A percentile compares a stretch with the other conserved stretches of the same genome.
Evolutionary conservation across 2,797 vertebrate genomes (phyloP).

Genomic region (Poeciliopsis gracilis): DNA sequence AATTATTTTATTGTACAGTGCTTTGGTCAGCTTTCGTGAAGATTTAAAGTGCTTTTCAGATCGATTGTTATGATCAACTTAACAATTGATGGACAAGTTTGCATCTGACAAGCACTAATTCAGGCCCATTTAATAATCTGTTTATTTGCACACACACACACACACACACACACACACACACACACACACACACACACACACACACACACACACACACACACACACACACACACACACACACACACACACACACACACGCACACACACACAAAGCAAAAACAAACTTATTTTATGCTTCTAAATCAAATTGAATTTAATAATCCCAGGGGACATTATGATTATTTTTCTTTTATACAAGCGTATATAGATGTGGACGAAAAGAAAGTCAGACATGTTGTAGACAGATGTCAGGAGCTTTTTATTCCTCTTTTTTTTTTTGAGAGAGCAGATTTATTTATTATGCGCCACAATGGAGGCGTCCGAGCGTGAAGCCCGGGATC

Average conservation of each 20-base stretch:
- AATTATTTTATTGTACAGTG: not conserved
- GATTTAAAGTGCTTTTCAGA: not conserved
- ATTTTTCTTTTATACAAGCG: too few species aligned
- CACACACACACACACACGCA: too few species aligned
- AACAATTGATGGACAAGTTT: not conserved
- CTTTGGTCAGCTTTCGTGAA: not conserved
- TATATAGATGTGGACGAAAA: conserved; percentile 36
- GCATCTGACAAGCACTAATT: not conserved
- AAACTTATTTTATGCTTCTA: conserved; percentile 33
- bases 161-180: too few species aligned
- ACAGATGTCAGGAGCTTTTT: conserved; percentile 79
- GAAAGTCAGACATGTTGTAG: conserved; percentile 72
- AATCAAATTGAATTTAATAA: conserved; percentile 73
- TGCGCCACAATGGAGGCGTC: conserved; percentile 88
- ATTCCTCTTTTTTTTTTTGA: not conserved
- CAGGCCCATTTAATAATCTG: conserved; percentile 42
- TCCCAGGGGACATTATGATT: conserved; percentile 3
- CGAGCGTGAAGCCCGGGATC: conserved; percentile 79
- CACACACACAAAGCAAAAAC: conserved; percentile 62
- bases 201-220: conserved; percentile 31
- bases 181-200: too few species aligned
- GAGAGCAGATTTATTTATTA: conserved; percentile 66
- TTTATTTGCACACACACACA: conserved; percentile 55
- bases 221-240: too few species aligned
- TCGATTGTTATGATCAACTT: not conserved